phyloP scores from a whole-genome alignment of 2,113 vertebrate genomes.

The Crypturellus undulatus region DNA sequence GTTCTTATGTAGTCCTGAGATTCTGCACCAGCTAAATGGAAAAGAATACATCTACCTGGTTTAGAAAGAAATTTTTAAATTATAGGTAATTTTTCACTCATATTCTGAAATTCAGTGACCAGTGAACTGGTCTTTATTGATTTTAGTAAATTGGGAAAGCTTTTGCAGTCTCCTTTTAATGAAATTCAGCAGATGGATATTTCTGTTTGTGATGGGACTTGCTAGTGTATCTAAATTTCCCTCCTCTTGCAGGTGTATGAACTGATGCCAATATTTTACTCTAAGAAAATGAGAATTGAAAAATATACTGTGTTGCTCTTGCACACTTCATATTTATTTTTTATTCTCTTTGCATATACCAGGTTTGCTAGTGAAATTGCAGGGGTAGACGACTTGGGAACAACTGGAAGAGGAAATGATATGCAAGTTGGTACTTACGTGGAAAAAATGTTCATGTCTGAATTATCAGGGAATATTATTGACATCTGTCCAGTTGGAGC shows the following conservation, averaged over 20 bases:
- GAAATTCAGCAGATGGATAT: background rate
- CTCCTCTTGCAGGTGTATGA: background rate
- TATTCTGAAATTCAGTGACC: background rate
- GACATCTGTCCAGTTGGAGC: conserved; percentile 97
- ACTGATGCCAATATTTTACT: background rate
- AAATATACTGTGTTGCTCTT: background rate
- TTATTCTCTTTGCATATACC: conserved; percentile 17
- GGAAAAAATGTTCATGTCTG: conserved; percentile 99
- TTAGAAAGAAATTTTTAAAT: background rate
- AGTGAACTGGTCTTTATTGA: background rate
- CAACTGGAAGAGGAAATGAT: conserved; percentile 94
- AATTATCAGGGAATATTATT: conserved; percentile 95
- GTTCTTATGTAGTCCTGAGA: background rate
- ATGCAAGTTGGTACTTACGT: conserved; percentile 97
- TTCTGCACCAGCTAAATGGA: background rate
- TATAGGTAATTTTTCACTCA: background rate
- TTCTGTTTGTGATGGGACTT: background rate
- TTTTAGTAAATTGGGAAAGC: background rate
- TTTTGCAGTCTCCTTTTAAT: background rate
- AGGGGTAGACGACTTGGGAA: conserved; percentile 96
- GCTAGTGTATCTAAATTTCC: background rate
- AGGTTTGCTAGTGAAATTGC: conserved; percentile 98
- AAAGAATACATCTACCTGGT: background rate
- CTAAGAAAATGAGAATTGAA: background rate
- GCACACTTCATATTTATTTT: background rate